Conservation (phyloP, 2,797 vertebrate species). For the Sebastes vulpes region DNA sequence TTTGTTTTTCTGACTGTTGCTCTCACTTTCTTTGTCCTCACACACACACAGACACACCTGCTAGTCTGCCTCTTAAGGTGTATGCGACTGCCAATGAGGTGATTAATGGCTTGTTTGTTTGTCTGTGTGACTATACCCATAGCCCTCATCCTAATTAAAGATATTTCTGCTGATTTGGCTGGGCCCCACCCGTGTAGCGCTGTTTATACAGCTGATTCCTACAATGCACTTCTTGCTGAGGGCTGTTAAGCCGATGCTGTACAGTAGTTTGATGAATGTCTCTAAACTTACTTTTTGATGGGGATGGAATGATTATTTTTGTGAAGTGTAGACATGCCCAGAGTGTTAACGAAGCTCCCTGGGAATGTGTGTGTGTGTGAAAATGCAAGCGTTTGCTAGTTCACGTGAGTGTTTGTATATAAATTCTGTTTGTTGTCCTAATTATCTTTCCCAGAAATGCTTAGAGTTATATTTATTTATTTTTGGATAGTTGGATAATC, state of each 20-base stretch:
- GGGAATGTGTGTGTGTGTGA: not conserved
- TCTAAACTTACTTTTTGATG: slow-evolving; percentile 55
- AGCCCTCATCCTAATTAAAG: slow-evolving; percentile 63
- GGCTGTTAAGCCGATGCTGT: slow-evolving; percentile 28
- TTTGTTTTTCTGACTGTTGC: not conserved
- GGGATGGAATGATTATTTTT: slow-evolving; percentile 40
- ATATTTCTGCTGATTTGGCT: slow-evolving; percentile 67
- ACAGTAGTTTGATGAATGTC: slow-evolving; percentile 56
- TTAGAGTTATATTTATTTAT: not conserved
- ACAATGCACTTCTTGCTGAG: slow-evolving; percentile 38
- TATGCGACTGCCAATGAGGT: slow-evolving; percentile 40
- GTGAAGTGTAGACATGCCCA: slow-evolving; percentile 21
- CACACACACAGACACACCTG: not conserved
- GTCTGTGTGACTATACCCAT: slow-evolving; percentile 43
- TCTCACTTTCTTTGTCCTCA: not conserved
- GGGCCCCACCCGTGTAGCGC: slow-evolving; percentile 8
- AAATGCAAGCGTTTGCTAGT: slow-evolving; percentile 8
- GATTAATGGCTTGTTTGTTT: slow-evolving; percentile 72
- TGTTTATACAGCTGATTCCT: slow-evolving; percentile 55
- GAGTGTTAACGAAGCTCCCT: slow-evolving; percentile 15
- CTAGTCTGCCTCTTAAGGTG: not conserved
- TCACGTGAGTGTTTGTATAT: not conserved
- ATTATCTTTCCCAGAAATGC: slow-evolving; percentile 25
- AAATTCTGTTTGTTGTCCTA: slow-evolving; percentile 16
- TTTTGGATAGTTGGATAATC: not conserved